phyloP scores from a whole-genome alignment of 2,113 vertebrate species.

The Dasyurus viverrinus region DNA sequence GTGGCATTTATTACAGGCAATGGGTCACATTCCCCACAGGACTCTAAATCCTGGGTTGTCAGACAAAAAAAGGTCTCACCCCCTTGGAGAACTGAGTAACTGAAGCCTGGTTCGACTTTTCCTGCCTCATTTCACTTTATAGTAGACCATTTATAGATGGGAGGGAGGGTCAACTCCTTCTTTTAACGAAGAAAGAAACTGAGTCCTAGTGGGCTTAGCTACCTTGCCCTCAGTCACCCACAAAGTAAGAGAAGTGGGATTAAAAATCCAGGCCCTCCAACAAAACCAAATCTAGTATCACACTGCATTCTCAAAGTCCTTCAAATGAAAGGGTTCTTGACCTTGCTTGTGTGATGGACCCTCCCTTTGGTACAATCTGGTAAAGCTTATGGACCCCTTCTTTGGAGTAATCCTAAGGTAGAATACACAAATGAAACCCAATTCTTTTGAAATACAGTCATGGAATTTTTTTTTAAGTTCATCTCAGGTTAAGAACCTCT shows the following conservation, averaged over 20 bases:
- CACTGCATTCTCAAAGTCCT: not conserved
- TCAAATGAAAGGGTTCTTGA: not conserved
- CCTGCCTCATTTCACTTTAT: conserved; percentile 2
- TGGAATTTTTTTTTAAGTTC: not conserved
- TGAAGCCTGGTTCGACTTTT: not conserved
- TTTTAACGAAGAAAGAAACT: not conserved
- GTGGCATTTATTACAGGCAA: not conserved
- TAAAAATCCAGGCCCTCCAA: not conserved
- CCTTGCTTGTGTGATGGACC: not conserved
- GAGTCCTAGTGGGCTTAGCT: not conserved
- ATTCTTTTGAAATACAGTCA: not conserved
- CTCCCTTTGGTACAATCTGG: not conserved
- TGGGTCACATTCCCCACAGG: conserved; percentile 1
- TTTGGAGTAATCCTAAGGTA: not conserved
- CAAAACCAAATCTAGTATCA: not conserved
- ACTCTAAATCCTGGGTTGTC: not conserved
- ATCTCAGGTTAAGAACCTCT: not conserved
- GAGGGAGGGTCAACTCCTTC: not conserved
- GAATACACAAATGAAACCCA: not conserved
- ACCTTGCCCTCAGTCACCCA: not conserved
- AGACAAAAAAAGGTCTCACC: not conserved
- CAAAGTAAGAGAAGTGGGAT: not conserved
- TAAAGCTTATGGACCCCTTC: not conserved
- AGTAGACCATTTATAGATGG: not conserved
- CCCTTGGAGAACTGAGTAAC: not conserved